Evolutionary conservation across 1,140 invertebrate species (phyloP).

Genomic region (Hormaphis cornu): DNA sequence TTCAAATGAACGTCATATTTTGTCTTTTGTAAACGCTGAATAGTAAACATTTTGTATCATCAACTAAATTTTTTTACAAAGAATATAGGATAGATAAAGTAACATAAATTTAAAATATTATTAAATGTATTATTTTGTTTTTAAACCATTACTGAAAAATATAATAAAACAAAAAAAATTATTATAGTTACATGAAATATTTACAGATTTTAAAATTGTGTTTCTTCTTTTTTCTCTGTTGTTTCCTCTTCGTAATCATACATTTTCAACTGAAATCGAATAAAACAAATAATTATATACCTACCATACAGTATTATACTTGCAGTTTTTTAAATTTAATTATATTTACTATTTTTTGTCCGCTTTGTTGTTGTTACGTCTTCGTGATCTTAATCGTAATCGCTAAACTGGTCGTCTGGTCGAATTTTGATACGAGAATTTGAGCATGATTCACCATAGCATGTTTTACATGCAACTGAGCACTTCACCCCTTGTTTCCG

Average conservation of each 20-base stretch:
- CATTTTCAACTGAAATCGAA: neutral
- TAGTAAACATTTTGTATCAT: neutral
- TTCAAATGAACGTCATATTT: no score
- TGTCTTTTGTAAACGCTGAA: neutral
- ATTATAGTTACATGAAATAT: neutral
- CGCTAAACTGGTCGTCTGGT: neutral
- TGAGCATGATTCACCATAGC: neutral
- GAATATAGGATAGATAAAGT: neutral
- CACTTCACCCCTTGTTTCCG: neutral
- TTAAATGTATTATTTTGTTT: neutral
- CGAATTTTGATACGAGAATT: neutral
- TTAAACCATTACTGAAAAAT: neutral
- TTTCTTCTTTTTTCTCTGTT: neutral
- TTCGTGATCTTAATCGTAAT: neutral
- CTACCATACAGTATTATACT: no score
- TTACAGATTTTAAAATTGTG: neutral
- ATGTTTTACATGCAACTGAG: constrained; percentile 2
- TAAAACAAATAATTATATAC: neutral
- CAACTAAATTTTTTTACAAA: neutral
- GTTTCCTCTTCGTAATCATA: neutral
- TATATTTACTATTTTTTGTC: no score
- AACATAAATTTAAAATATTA: neutral
- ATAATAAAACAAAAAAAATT: neutral
- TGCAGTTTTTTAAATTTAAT: no score
- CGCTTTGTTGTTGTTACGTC: neutral